Evolutionary conservation across 2,888 invertebrate genomes (phyloP), one percentile per base, ranked within the genome.

Genomic region (Scrobipalpa atriplicella): DNA sequence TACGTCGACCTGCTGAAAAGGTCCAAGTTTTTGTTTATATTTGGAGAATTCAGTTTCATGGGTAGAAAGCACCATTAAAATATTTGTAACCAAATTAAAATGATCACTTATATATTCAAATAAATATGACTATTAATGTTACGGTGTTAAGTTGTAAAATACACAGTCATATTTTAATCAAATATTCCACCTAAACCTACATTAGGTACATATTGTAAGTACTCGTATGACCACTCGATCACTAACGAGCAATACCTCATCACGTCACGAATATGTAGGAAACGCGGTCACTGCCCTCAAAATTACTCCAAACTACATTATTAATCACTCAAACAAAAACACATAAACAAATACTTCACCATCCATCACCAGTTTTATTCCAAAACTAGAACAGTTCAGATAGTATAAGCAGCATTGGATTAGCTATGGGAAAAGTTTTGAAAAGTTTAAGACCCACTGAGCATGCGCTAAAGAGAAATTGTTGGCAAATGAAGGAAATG

Each of bases 381-480:
- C 10, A 18, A 16, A 52, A 10, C 21, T 18, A 1, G 10, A 7
- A n/a, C 0, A 38, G 8, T 5, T 1, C 2, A 18, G 29, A 11
- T 7, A 38, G 6, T 1, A 9, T 38, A 38, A 36, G 38, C 36
- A 36, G 58, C 38, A 58, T n/a, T 58, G 58, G 38, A 38, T 29
- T 2, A 5, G 13, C 1, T n/a, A 56, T 58, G 13, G 41, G 9
- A 62, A 18, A 41, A 62, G 52, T 54, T 43, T 67, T 39, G 66
- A 63, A 65, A 66, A 66, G 16, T 64, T 56, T 21, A 19, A 56
- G 29, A n/a, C 16, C 58, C 38, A 38, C 9, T 19, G 65, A 70
- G 71, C 83, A 83, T 84, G 85, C 85, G 85, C 82, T 16, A 38
- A 58, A 58, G n/a, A 58, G 29, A 56, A 21, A 21, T 38, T 38